phyloP scores from a whole-genome alignment of 64 coral and sea anemone species.

The Platygyra sinensis region DNA sequence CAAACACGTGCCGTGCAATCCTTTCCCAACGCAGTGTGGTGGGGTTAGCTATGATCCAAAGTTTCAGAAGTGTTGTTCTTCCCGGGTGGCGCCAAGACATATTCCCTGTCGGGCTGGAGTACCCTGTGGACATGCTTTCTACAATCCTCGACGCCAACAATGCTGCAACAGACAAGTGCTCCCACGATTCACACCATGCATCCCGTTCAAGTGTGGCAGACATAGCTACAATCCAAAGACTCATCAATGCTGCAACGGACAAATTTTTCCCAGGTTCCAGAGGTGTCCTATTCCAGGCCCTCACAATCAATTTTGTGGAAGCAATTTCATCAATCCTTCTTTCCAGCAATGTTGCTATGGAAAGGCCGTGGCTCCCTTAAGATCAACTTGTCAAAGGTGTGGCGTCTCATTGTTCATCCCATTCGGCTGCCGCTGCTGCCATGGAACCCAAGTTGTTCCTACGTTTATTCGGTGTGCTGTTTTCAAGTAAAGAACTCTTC shows the following conservation, averaged over 20 bases:
- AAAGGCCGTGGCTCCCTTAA: constrained; percentile 4
- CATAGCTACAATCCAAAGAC: neutral
- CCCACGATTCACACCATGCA: neutral
- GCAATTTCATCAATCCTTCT: neutral
- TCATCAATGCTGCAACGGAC: too few relatives aligned
- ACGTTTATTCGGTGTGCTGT: neutral
- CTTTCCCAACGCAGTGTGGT: neutral
- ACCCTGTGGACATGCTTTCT: neutral
- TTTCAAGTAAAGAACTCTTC: neutral
- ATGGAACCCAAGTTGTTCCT: neutral
- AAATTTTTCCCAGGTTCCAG: too few relatives aligned
- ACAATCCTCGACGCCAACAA: neutral
- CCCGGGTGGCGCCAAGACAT: neutral
- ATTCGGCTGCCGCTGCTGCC: neutral
- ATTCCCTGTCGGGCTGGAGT: neutral
- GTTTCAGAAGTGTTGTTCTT: neutral
- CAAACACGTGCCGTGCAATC: neutral
- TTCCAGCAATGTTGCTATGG: neutral
- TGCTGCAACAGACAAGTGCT: constrained; percentile 23
- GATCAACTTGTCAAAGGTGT: neutral
- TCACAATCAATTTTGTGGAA: too few relatives aligned
- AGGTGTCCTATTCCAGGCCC: too few relatives aligned
- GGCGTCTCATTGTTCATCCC: neutral
- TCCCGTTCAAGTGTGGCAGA: neutral
- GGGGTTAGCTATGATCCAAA: neutral